Evolutionary conservation across 2,888 invertebrate species (phyloP), one percentile per base, ranked within the genome.

Genomic region (Meta bourneti): DNA sequence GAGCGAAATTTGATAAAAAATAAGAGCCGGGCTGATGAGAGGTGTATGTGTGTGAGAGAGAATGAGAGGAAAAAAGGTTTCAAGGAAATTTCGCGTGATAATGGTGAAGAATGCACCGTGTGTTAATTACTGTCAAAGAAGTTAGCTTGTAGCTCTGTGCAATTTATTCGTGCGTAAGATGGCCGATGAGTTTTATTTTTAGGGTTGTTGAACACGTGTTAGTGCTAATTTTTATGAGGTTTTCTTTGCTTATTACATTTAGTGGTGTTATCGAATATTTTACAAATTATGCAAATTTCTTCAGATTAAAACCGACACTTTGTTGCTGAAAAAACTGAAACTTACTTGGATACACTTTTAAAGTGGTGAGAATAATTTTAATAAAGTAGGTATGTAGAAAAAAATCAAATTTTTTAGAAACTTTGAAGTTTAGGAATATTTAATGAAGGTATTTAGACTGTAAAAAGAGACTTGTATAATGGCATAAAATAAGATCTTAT

Each of bases 81-180:
- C 34, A 77, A 34, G 75, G 72, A 82, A 77, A 52, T 20, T 13
- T 52, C 34, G 13, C 4, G 13, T 49, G 83, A 79, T 79, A 90
- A 72, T 78, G 49, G 19, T 69, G 61, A 71, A 72, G 54, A 72
- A 61, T 79, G 82, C 72, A 19, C 70, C 69, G 11, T 6, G 48
- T 72, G 89, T 90, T 90, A 90, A 90, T 90, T 90, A 90, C 79
- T 84, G 89, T 90, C 89, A 90, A n/a, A 51, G 49, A 70, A 16
- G 54, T 51, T 19, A 54, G 49, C 20, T 79, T 49, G 51, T 79
- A 79, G 9, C 54, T 11, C 20, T 51, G 54, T 19, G 54, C 51
- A 79, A 52, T 79, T 79, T 79, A 52, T 51, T 79, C 52, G 51
- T 51, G 87, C 80, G n/a, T 51, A 48, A 74, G 61, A 75, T 81